Percentiles rank a stretch among this genome's conserved stretches.
These are phyloP conservation scores for Apotomis betuletana DNA, from an alignment of 2,888 invertebrate genomes.

Conservation along the genomic window DNA sequence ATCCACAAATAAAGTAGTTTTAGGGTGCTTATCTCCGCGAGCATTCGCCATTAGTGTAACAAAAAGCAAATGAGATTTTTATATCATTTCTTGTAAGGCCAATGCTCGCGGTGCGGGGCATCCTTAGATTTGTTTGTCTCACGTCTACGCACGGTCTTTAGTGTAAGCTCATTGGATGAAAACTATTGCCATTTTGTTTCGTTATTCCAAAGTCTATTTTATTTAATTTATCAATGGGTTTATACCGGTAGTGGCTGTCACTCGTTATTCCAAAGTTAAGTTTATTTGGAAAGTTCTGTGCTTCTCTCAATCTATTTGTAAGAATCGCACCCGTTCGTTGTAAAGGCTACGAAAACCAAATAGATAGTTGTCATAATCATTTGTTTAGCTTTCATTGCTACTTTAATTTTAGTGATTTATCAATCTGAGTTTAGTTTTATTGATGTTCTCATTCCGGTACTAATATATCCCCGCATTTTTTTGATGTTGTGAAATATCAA, in stretches of 20 bases:
- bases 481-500: not conserved
- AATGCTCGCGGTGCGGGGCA: too few species aligned
- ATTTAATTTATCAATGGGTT: conserved; percentile 53
- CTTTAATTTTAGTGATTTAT: not conserved
- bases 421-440: not conserved
- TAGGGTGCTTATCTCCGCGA: too few species aligned
- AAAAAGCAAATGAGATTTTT: too few species aligned
- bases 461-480: not conserved
- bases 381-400: not conserved
- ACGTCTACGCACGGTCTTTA: conserved; percentile 8
- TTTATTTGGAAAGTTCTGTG: conserved; percentile 37
- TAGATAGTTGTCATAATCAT: conserved; percentile 28
- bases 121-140: not conserved
- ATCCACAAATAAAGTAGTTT: too few species aligned
- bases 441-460: not conserved
- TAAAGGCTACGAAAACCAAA: conserved; percentile 38
- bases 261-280: conserved; percentile 47
- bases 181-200: conserved; percentile 45
- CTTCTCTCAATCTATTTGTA: not conserved
- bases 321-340: conserved; percentile 17
- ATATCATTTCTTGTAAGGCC: too few species aligned
- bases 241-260: conserved; percentile 24
- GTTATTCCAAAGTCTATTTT: conserved; percentile 47
- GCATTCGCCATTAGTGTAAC: too few species aligned
- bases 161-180: conserved; percentile 60